A percentile compares a stretch with the other conserved stretches of the same genome.
phyloP scores from a whole-genome alignment of 2,797 vertebrate genomes.

The Oryzias sinensis region DNA sequence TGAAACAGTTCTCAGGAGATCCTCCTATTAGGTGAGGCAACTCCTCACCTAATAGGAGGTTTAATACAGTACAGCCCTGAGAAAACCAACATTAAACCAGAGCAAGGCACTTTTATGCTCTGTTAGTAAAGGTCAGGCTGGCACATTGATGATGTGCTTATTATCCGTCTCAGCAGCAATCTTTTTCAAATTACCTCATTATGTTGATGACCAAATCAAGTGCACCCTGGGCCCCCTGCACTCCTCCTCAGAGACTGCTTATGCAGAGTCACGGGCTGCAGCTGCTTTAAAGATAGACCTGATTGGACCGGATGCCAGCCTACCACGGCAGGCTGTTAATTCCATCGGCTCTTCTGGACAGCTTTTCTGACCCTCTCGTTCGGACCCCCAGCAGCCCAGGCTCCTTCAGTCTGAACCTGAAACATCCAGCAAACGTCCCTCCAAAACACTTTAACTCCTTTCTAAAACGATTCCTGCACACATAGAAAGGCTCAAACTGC shows the following conservation, averaged over 20 bases:
- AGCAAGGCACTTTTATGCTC: conserved; percentile 59
- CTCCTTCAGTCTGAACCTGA: conserved; percentile 3
- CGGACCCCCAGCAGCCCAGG: conserved; percentile 50
- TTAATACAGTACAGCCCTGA: conserved; percentile 21
- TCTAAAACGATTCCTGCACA: too few relatives aligned
- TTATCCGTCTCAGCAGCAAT: conserved; percentile 75
- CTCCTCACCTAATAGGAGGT: conserved; percentile 17
- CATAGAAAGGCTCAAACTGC: too few relatives aligned
- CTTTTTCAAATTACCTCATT: conserved; percentile 81
- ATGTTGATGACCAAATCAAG: conserved; percentile 79
- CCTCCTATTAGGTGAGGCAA: conserved; percentile 11
- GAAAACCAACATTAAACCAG: conserved; percentile 33
- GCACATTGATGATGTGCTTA: conserved; percentile 71
- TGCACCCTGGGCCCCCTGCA: conserved; percentile 65
- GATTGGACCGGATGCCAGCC: conserved; percentile 40
- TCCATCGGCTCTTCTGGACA: conserved; percentile 50
- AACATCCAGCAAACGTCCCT: conserved; percentile 14
- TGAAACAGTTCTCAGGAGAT: conserved; percentile 2
- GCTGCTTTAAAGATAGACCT: conserved; percentile 44
- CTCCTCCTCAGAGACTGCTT: conserved; percentile 67
- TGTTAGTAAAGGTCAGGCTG: conserved; percentile 73
- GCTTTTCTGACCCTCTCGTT: conserved; percentile 41
- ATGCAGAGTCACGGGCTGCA: conserved; percentile 66
- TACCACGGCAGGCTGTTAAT: conserved; percentile 65
- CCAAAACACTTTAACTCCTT: not conserved